Evolutionary conservation across 2,888 invertebrate species (phyloP).

Genomic region (Criorhina ranunculi): DNA sequence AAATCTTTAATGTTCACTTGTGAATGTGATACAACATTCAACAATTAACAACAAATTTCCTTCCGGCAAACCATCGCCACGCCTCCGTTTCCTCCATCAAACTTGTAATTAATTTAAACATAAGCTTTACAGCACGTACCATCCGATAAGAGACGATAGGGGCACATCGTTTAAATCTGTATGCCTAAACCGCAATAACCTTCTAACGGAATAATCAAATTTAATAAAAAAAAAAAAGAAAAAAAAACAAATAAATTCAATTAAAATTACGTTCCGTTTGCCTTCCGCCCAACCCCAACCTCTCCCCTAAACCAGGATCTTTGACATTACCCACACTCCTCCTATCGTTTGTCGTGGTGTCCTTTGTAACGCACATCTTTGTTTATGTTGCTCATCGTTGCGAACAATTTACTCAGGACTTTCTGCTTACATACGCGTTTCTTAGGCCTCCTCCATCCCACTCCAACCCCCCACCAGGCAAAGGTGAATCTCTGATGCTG

Average conservation of each 20-base stretch:
- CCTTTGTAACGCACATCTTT: slow-evolving; percentile 46
- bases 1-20: not conserved
- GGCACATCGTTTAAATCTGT: not conserved
- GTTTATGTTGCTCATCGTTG: slow-evolving; percentile 28
- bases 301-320: not conserved
- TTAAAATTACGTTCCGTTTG: slow-evolving; percentile 48
- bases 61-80: not conserved
- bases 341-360: not conserved
- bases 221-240: not conserved
- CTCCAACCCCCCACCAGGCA: not conserved
- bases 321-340: not conserved
- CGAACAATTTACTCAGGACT: slow-evolving; percentile 48
- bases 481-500: slow-evolving; percentile 17
- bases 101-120: slow-evolving; percentile 38
- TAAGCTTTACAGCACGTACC: slow-evolving; percentile 30
- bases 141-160: slow-evolving; percentile 3
- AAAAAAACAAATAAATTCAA: slow-evolving; percentile 38
- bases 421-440: slow-evolving; percentile 54
- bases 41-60: slow-evolving; percentile 12
- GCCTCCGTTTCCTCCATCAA: not conserved
- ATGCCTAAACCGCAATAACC: slow-evolving; percentile 15
- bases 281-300: not conserved
- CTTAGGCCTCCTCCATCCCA: not conserved
- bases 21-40: not conserved
- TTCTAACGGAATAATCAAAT: slow-evolving; percentile 47